phyloP scores from a whole-genome alignment of 1,140 invertebrate genomes.

The Mizuhopecten yessoensis region DNA sequence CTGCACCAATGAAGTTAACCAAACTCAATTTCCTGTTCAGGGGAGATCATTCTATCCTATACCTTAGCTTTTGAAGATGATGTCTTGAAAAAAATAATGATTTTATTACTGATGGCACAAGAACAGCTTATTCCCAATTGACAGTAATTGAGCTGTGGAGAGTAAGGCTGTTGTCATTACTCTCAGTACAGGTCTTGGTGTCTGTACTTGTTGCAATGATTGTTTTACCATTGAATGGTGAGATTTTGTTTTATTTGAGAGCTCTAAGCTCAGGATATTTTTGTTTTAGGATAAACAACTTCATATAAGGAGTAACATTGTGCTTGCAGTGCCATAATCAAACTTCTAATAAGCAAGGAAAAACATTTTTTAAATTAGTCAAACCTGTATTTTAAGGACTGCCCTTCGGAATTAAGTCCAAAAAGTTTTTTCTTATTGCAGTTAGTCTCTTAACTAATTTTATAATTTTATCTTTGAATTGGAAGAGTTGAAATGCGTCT shows the following conservation, averaged over 20 bases:
- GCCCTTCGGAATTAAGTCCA: not conserved
- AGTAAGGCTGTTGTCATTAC: not conserved
- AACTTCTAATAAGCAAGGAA: too few species aligned
- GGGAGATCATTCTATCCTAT: too few species aligned
- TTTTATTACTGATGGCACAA: too few species aligned
- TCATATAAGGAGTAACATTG: not conserved
- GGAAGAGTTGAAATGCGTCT: too few species aligned
- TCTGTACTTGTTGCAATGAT: slow-evolving; percentile 16
- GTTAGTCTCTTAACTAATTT: not conserved
- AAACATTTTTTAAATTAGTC: too few species aligned
- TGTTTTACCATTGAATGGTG: slow-evolving; percentile 20
- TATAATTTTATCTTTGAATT: too few species aligned
- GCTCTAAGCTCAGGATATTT: slow-evolving; percentile 26
- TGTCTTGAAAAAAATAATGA: too few species aligned
- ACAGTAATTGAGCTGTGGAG: not conserved
- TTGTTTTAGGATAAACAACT: slow-evolving; percentile 19
- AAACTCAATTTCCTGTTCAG: too few species aligned
- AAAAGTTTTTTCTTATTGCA: not conserved
- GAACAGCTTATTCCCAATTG: not conserved
- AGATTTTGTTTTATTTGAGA: slow-evolving; percentile 40
- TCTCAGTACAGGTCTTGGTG: not conserved
- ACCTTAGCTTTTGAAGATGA: too few species aligned
- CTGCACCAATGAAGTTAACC: too few species aligned
- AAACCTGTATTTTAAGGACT: too few species aligned
- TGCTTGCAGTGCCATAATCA: not conserved